phyloP scores from a whole-genome alignment of 1,140 invertebrate genomes.

The Melipona quadrifasciata region DNA sequence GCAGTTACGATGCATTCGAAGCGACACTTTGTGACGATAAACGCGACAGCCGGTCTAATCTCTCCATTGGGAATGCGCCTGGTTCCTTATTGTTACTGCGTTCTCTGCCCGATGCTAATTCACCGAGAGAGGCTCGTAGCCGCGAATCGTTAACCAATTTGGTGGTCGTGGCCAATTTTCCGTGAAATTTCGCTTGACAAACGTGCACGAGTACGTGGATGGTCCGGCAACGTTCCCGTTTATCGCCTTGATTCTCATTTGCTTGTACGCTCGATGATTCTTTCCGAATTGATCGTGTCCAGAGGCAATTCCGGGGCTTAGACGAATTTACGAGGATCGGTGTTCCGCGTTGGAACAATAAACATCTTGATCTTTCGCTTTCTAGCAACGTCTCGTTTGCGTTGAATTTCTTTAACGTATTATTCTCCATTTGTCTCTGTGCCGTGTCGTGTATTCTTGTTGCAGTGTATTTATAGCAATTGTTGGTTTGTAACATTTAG shows the following conservation, averaged over 20 bases:
- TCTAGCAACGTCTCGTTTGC: not conserved
- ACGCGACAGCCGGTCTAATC: conserved; percentile 45
- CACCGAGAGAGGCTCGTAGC: conserved; percentile 7
- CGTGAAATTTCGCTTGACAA: conserved; percentile 39
- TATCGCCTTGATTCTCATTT: no score
- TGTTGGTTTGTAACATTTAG: not conserved
- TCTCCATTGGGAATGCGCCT: conserved; percentile 11
- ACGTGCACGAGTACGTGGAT: not conserved
- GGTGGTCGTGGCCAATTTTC: conserved; percentile 42
- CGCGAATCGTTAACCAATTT: conserved; percentile 38
- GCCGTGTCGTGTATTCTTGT: not conserved
- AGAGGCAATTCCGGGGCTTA: not conserved
- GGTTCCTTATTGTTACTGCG: conserved; percentile 49
- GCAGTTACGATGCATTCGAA: conserved; percentile 28
- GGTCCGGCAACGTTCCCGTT: not conserved
- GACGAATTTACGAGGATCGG: not conserved
- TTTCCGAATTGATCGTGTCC: not conserved
- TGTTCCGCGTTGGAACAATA: not conserved
- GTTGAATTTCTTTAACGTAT: not conserved
- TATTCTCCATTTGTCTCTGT: not conserved
- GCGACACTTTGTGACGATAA: conserved; percentile 37
- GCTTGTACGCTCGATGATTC: not conserved
- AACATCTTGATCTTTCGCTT: not conserved
- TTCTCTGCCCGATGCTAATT: conserved; percentile 20
- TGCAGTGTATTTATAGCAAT: not conserved